These are phyloP conservation scores for Pristionchus fissidentatus DNA, from an alignment of 2,888 invertebrate genomes.

Conservation along the genomic window DNA sequence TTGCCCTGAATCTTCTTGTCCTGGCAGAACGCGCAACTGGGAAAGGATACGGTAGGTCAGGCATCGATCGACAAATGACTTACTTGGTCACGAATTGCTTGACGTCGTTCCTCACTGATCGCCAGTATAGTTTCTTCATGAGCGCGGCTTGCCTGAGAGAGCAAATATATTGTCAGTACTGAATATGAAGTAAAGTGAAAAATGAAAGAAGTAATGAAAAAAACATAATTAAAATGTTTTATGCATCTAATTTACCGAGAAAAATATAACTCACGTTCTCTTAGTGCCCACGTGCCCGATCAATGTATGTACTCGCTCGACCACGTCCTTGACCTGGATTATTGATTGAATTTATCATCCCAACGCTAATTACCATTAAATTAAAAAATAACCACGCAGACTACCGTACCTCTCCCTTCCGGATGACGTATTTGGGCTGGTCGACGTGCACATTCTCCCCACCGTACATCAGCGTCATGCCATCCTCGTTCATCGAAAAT, in stretches of 20 bases:
- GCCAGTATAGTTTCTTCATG: conserved; percentile 62
- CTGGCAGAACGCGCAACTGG: conserved; percentile 59
- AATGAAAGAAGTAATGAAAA: not conserved
- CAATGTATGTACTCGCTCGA: conserved; percentile 62
- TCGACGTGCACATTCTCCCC: conserved; percentile 53
- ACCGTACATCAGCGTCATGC: conserved; percentile 59
- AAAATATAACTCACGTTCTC: conserved; percentile 56
- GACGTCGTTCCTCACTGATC: conserved; percentile 64
- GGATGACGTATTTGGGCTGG: conserved; percentile 59
- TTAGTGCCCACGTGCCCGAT: conserved; percentile 67
- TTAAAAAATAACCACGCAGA: not conserved
- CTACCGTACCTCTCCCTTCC: conserved; percentile 62
- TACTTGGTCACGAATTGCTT: conserved; percentile 56
- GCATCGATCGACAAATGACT: not conserved
- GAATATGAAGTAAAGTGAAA: not conserved
- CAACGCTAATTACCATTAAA: not conserved
- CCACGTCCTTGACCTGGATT: conserved; percentile 48
- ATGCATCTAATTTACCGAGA: not conserved
- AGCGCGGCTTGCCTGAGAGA: conserved; percentile 63
- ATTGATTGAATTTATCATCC: not conserved
- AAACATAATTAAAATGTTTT: not conserved
- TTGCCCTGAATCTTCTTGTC: conserved; percentile 63
- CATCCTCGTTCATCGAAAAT: conserved; percentile 60
- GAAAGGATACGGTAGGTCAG: not conserved
- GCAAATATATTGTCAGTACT: too few relatives aligned